Base-by-base conservation (phyloP, 2,113 vertebrate species). In the Columba livia region DNA sequence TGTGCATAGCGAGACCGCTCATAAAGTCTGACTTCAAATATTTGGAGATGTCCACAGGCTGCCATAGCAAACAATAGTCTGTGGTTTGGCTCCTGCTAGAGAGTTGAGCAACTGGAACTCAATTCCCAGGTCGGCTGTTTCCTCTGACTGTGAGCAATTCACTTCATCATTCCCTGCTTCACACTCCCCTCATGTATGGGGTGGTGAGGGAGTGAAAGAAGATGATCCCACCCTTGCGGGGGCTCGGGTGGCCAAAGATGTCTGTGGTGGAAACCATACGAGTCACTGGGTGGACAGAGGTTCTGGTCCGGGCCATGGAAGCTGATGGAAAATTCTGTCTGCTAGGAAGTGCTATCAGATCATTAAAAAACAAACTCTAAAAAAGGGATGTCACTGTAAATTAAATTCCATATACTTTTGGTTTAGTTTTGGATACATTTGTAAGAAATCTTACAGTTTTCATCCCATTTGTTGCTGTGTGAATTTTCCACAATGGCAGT, bases 211-310 rank as follows among this genome's bases (percentile, higher is more conserved):
- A 26, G 15, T 18, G 53, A 36, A 72, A 54, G 89, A 91, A 54
- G 2, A 3, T n/a, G 5, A 48, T 77, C 54, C 79, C 50, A 88
- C 50, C 70, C 61, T 53, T 40, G 69, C 1, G 3, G 20, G 18
- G 60, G 8, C 66, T 40, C 62, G n/a, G 40, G 23, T 80, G 66
- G 65, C 20, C 62, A 25, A 13, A 23, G 24, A 60, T 67, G 9
- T 67, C 38, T 2, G 0, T 0, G 4, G 38, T 28, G 56, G 75
- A 54, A 93, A 25, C 23, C 4, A 0, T 6, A 6, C 0, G 1
- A 47, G 50, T 81, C 70, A 11, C 9, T 67, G 7, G 28, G 61
- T 60, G 64, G 20, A 32, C 25, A 42, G 67, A 70, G 12, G 25
- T 48, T 80, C 51, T 74, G 38, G 42, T 9, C 56, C 60, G 48